Percentiles rank a stretch among this genome's conserved stretches.
Conservation (phyloP, 2,797 vertebrate species). For the Euphonia xanthogaster region DNA sequence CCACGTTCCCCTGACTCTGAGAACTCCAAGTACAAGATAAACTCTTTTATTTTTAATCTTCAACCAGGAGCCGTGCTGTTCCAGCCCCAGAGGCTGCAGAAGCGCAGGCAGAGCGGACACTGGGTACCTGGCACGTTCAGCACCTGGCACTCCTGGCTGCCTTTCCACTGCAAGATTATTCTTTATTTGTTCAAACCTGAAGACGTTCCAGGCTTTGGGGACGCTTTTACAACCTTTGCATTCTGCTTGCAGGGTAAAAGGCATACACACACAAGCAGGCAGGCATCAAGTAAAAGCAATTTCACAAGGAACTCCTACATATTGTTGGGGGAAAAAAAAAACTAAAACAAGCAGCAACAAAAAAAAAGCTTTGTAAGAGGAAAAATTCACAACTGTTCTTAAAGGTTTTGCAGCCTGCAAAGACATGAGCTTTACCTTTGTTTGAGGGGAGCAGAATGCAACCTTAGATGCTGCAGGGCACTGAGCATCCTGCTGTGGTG, state of each 20-base stretch:
- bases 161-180: background rate
- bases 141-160: constrained; percentile 39
- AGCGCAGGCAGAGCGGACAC: background rate
- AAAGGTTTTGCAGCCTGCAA: background rate
- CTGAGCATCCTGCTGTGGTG: background rate
- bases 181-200: background rate
- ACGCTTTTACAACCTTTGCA: background rate
- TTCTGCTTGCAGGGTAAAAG: background rate
- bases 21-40: constrained; percentile 53
- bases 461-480: background rate
- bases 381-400: background rate
- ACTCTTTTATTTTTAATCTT: background rate
- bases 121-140: constrained; percentile 3
- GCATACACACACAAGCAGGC: accelerated
- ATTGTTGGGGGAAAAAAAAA: background rate
- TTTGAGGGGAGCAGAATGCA: background rate
- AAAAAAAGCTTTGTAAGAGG: background rate
- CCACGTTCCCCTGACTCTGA: background rate
- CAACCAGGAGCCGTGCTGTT: background rate
- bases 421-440: background rate
- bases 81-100: background rate
- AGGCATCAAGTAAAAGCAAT: background rate
- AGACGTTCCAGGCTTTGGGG: background rate
- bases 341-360: background rate
- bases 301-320: background rate